These are phyloP conservation scores for Noctua fimbriata DNA, from an alignment of 2,888 invertebrate species.

Conservation along the genomic window DNA sequence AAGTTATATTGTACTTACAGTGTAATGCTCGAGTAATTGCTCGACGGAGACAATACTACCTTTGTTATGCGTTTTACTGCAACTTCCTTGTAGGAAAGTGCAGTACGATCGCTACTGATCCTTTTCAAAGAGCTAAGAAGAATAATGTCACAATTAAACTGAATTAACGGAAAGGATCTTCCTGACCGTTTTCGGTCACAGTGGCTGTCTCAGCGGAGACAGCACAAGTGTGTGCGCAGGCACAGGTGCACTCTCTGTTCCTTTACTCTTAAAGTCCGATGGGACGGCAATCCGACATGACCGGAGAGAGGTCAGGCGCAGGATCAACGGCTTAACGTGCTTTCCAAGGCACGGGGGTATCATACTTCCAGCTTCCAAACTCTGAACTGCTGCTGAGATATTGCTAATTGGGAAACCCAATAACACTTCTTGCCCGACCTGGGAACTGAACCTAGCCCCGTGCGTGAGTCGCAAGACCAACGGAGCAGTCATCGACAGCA, in stretches of 20 bases:
- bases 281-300: too few species aligned
- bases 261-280: not conserved
- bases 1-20: constrained; percentile 5
- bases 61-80: constrained; percentile 10
- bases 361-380: not conserved
- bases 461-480: too few species aligned
- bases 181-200: not conserved
- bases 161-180: not conserved
- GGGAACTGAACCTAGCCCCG: not conserved
- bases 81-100: constrained; percentile 13
- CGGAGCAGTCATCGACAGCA: too few species aligned
- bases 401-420: not conserved
- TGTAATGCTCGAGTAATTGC: constrained; percentile 15
- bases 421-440: not conserved
- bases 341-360: too few species aligned
- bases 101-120: not conserved
- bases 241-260: not conserved
- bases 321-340: too few species aligned
- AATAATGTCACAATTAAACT: not conserved
- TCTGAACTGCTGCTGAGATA: not conserved
- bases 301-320: too few species aligned
- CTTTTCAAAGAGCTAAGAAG: not conserved
- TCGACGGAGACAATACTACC: constrained; percentile 11
- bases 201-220: not conserved
- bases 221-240: not conserved